Evolutionary conservation across 2,797 vertebrate species (phyloP).

Genomic region (Pangasius larnaudii): DNA sequence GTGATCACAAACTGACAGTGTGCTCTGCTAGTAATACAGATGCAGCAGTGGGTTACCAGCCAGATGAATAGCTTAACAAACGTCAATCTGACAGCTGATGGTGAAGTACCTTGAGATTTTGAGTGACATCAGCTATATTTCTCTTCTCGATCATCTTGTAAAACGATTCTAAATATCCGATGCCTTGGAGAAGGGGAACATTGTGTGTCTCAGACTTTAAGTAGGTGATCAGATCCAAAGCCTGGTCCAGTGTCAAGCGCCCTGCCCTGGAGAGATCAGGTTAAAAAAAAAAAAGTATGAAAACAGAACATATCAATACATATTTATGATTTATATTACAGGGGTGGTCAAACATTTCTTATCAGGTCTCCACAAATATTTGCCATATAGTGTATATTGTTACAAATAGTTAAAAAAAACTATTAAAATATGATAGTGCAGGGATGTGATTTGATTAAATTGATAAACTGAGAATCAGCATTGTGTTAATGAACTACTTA

Average conservation of each 20-base stretch:
- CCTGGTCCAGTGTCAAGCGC: constrained; percentile 83
- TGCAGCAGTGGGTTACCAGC: not conserved
- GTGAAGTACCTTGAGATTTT: constrained; percentile 71
- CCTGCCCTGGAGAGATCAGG: constrained; percentile 72
- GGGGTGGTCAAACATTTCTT: not conserved
- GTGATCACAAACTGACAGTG: not conserved
- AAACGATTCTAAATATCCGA: constrained; percentile 73
- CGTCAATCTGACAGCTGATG: not conserved
- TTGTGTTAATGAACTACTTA: not conserved
- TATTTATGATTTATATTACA: not conserved
- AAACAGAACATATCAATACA: not conserved
- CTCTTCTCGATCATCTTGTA: constrained; percentile 73
- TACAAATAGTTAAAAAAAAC: not conserved
- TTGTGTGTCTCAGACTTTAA: constrained; percentile 73
- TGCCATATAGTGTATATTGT: not conserved
- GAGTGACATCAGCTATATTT: constrained; percentile 69
- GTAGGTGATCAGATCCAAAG: constrained; percentile 77
- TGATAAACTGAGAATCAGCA: not conserved
- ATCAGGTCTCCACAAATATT: not conserved
- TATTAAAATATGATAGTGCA: not conserved
- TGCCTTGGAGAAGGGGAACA: constrained; percentile 73
- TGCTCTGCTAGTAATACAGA: not conserved
- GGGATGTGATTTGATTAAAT: not conserved
- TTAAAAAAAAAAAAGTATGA: constrained; percentile 14
- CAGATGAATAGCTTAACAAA: not conserved